Percentiles rank a stretch among this genome's conserved stretches.
phyloP scores from a whole-genome alignment of 2,888 invertebrate genomes.

The Abrostola tripartita region DNA sequence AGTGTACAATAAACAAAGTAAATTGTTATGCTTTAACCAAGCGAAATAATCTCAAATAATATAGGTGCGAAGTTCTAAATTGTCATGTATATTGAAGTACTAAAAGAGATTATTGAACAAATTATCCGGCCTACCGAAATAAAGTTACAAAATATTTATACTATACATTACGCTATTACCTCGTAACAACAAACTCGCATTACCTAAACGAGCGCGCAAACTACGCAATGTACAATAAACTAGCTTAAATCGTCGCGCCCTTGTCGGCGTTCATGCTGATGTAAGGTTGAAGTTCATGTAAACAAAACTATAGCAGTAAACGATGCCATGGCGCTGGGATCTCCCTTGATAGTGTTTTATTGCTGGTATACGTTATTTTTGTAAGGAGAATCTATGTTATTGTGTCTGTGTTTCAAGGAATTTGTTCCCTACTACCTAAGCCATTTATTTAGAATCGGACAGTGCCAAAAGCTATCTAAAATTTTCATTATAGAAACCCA shows the following conservation, averaged over 20 bases:
- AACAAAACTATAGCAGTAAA: conserved; percentile 29
- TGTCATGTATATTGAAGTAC: background rate
- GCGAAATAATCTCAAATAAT: background rate
- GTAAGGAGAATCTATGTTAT: background rate
- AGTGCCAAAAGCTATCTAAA: too few species aligned
- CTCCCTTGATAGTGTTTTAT: background rate
- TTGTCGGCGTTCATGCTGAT: conserved; percentile 7
- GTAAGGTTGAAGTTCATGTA: conserved; percentile 37
- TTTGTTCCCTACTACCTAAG: background rate
- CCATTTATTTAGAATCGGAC: too few species aligned
- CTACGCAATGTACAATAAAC: conserved; percentile 25
- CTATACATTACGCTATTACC: conserved; percentile 17
- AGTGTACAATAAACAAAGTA: conserved; percentile 22
- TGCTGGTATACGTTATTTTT: background rate
- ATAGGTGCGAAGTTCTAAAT: background rate
- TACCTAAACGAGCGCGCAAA: conserved; percentile 6
- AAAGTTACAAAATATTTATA: background rate
- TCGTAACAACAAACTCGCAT: conserved; percentile 4
- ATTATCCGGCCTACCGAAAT: background rate
- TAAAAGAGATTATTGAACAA: background rate
- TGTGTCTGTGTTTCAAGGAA: background rate
- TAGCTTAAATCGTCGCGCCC: conserved; percentile 4
- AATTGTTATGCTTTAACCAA: background rate
- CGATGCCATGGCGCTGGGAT: background rate
- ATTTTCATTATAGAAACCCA: too few species aligned